Evolutionary conservation across 1,140 invertebrate genomes (phyloP), one percentile per base, ranked within the genome.

Genomic region (Hypsibius dujardini): DNA sequence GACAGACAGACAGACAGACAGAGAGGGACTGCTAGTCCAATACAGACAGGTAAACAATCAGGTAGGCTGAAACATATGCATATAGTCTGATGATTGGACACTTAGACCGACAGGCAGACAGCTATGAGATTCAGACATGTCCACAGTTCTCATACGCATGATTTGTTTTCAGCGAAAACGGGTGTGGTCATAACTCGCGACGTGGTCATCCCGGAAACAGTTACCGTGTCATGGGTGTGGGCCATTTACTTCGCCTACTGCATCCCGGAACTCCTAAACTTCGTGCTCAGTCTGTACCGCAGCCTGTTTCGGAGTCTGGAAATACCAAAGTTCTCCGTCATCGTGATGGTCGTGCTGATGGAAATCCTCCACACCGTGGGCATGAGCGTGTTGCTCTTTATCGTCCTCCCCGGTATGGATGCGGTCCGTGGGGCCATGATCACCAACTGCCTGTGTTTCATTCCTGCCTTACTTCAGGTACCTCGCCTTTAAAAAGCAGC

Each of bases 221-320:
- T 94, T 79, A 84, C 89, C 60, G 86, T 92, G 70, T 88, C 87
- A 7, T 95, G 90, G 90, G 89, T 90, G 78, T 95, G 92, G 92
- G 89, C 88, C 71, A 79, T 95, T n/a, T 81, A 93, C 47, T 87
- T 92, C 73, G 87, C 87, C 1, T 92, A 89, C 76, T 83, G 88
- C 1, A 84, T 92, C 56, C 92, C 92, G 0, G 90, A 95, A 79
- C 80, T 93, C 46, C 90, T 91, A 7, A 14, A 7, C 42, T 67
- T 67, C 42, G 3, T 7, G 7, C 45, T 14, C 7, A 67, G 62
- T 67, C 42, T 67, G 62, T 42, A 42, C 7, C 12, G 45, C 3
- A 87, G 89, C 0, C 79, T 92, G 14, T 87, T 93, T 74, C 83
- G 92, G 62, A 47, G 67, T 45, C 2, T 46, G 2, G 46, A 70